Evolutionary conservation across 2,113 vertebrate genomes (phyloP).

Genomic region (Gallinago media): DNA sequence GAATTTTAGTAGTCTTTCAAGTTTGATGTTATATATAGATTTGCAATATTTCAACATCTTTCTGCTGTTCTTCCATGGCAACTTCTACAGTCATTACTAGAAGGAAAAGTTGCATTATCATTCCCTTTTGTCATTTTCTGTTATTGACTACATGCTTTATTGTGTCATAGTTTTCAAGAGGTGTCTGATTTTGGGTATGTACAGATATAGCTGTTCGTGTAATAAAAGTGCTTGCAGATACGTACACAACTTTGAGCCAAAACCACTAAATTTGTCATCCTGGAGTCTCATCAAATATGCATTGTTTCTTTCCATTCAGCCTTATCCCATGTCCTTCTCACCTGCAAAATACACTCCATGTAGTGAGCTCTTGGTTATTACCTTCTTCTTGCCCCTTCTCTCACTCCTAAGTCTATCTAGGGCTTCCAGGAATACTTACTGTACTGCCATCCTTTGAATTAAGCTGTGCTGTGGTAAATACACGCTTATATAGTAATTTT

Average conservation of each 20-base stretch:
- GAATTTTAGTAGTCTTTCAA: neutral
- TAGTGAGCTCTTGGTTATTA: neutral
- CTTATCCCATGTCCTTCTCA: neutral
- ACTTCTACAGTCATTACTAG: neutral
- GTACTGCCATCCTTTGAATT: neutral
- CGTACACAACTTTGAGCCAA: neutral
- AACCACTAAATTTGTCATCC: neutral
- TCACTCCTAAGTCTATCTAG: neutral
- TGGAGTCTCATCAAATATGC: neutral
- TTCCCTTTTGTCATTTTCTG: neutral
- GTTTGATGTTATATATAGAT: neutral
- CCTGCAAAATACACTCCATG: neutral
- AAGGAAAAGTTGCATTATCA: neutral
- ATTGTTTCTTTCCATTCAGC: neutral
- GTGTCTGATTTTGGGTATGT: neutral
- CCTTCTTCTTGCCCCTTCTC: neutral
- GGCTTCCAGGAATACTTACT: neutral
- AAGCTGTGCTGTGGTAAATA: neutral
- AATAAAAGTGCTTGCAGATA: neutral
- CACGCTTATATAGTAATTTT: constrained; percentile 30
- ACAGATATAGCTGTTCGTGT: neutral
- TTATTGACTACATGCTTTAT: neutral
- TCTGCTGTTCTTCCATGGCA: neutral
- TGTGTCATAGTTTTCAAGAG: neutral
- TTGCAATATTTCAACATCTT: neutral